phyloP scores from a whole-genome alignment of 2,113 vertebrate genomes.

The Pycnonotus jocosus region DNA sequence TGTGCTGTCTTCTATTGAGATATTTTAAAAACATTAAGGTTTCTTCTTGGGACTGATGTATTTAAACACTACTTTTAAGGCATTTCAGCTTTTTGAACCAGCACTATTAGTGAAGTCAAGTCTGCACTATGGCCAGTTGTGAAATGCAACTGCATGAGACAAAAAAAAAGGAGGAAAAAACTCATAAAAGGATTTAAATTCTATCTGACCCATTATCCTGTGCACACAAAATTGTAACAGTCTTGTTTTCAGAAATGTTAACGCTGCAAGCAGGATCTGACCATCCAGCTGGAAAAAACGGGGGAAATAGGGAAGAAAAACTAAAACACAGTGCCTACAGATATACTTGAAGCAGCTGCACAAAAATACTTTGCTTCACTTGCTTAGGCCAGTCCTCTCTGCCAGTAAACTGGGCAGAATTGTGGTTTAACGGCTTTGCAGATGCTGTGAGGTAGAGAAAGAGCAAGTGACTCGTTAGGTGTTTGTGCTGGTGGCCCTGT shows the following conservation, averaged over 20 bases:
- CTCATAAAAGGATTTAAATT: background rate
- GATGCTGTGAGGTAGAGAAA: constrained; percentile 12
- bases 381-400: background rate
- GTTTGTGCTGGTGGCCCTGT: accelerated
- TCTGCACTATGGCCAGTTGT: background rate
- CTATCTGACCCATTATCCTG: background rate
- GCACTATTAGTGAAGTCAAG: background rate
- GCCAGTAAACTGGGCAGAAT: background rate
- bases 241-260: background rate
- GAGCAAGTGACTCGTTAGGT: background rate
- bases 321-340: background rate
- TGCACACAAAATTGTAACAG: background rate
- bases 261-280: background rate
- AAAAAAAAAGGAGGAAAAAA: background rate
- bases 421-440: constrained; percentile 61
- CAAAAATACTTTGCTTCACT: background rate
- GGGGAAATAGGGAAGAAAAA: accelerated
- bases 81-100: background rate
- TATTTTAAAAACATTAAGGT: background rate
- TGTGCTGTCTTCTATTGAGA: background rate
- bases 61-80: background rate
- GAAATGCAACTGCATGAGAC: background rate
- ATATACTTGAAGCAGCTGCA: background rate
- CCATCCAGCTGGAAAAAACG: background rate
- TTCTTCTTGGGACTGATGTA: background rate